Evolutionary conservation across 2,888 invertebrate genomes (phyloP), one percentile per base, ranked within the genome.

Genomic region (Galerucella nymphaeae): DNA sequence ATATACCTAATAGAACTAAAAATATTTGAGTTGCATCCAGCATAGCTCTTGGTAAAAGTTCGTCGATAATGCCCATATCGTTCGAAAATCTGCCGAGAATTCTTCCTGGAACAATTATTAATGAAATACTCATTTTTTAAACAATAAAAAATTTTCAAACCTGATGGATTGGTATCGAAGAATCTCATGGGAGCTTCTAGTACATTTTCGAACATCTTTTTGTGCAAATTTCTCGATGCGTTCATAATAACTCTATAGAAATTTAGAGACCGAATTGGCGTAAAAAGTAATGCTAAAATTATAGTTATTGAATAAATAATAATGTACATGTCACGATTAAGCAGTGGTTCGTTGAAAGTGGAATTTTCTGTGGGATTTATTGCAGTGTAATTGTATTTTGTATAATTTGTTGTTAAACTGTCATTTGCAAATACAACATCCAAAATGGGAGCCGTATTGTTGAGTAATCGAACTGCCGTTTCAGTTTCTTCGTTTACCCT

Each of bases 51-150:
- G 93, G 93, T 66, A 94, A 84, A 18, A 90, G 87, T 84, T 94
- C 94, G 81, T 94, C 94, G 66, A 95, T 90, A 2, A 92, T 88
- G 0, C 94, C 94, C 86, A 94, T 91, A 82, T 96, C 95, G 83
- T 95, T 95, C 0, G 95, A 93, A 86, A 95, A 95, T 69, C 95
- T 87, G 86, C 95, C 95, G 65, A 95, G 88, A 78, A 95, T 92
- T 16, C 94, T 90, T 45, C 95, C 94, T 91, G 38, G 18, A 63
- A 79, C 78, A 65, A 70, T 48, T 16, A 18, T 23, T 13, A 14
- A 1, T 55, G 18, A 55, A 8, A 55, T 18, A 55, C 55, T 55
- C 2, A 3, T 8, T 16, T 10, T 13, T 55, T 5, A 30, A 30
- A 30, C 6, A 30, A 30, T 30, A 30, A 30, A 4, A 30, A 30